Conservation (phyloP, 2,888 invertebrate genomes). For the Gryllus longicercus region DNA sequence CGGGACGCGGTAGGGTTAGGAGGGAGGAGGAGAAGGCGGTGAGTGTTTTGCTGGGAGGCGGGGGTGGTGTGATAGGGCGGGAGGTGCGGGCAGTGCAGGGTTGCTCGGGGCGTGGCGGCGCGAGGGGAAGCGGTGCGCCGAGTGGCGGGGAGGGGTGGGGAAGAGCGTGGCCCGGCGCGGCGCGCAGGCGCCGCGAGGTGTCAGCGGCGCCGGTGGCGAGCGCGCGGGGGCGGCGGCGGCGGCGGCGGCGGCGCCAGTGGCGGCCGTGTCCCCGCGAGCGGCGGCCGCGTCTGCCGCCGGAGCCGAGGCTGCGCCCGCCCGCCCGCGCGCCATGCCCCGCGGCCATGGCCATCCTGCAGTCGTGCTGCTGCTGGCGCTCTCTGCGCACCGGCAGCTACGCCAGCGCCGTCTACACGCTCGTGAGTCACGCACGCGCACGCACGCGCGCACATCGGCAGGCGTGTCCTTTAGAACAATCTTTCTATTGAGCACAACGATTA, state of each 20-base stretch:
- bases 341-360: conserved; percentile 67
- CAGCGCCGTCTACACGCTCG: conserved; percentile 67
- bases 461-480: too few species aligned
- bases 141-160: too few species aligned
- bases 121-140: too few species aligned
- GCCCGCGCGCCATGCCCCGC: neutral
- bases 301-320: neutral
- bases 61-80: too few species aligned
- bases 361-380: conserved; percentile 74
- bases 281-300: neutral
- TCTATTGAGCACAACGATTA: too few species aligned
- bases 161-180: neutral
- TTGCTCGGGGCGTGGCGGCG: too few species aligned
- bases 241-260: neutral
- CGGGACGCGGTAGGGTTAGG: too few species aligned
- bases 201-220: neutral
- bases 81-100: too few species aligned
- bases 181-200: neutral
- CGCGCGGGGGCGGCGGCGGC: too few species aligned
- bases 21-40: too few species aligned
- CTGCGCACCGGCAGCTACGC: conserved; percentile 71
- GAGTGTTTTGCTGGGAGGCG: too few species aligned
- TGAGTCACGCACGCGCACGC: conserved; percentile 47
- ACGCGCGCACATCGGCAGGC: neutral
- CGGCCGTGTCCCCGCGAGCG: neutral